Conservation (phyloP, 1,140 invertebrate genomes). For the Bemisia tabaci region DNA sequence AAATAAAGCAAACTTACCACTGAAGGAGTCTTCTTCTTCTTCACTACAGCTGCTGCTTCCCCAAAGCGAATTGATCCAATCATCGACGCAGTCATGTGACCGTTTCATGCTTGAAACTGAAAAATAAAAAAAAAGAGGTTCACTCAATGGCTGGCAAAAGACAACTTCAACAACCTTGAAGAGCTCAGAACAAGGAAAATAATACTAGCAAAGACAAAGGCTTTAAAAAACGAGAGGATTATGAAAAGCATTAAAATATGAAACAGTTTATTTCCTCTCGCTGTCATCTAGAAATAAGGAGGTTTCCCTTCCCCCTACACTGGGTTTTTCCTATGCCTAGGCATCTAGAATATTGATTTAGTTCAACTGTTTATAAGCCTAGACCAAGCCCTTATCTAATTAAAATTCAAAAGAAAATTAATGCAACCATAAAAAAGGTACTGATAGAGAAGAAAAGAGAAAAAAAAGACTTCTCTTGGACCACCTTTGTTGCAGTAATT, state of each 20-base stretch:
- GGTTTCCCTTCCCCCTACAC: no score
- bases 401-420: no score
- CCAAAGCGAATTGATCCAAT: neutral
- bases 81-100: neutral
- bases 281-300: neutral
- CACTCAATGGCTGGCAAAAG: neutral
- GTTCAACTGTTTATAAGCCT: no score
- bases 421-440: no score
- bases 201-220: neutral
- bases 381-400: no score
- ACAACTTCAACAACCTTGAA: no score
- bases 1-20: neutral
- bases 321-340: no score
- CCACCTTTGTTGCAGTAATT: no score
- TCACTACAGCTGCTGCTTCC: neutral
- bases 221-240: neutral
- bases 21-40: neutral
- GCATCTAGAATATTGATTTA: no score
- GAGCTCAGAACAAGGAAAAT: neutral
- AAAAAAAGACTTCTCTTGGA: no score
- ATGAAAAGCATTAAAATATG: no score
- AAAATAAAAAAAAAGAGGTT: neutral
- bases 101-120: neutral
- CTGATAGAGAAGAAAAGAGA: no score
- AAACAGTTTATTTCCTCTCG: neutral